Percentiles rank a stretch among this genome's conserved stretches.
phyloP scores from a whole-genome alignment of 2,888 invertebrate species.

The Mimachlamys varia region DNA sequence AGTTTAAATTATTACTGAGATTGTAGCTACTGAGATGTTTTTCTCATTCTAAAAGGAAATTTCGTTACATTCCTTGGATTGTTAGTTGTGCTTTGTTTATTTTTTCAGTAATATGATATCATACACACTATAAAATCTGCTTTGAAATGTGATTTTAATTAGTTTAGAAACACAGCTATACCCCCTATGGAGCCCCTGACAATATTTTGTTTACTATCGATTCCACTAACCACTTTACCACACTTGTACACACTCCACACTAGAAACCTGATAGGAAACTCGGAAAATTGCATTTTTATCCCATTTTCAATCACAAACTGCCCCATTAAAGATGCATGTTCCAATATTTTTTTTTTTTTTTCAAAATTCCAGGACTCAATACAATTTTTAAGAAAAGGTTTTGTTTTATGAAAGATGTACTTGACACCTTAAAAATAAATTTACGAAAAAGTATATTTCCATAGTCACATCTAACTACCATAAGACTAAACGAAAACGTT shows the following conservation, averaged over 20 bases:
- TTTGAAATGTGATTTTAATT: background rate
- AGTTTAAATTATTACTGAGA: too few relatives aligned
- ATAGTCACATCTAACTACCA: too few relatives aligned
- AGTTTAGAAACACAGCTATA: background rate
- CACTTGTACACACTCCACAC: background rate
- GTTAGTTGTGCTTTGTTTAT: background rate
- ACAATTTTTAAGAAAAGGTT: background rate
- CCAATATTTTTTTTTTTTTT: background rate
- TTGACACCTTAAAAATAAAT: too few relatives aligned
- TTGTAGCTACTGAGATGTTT: too few relatives aligned
- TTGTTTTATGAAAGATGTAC: too few relatives aligned
- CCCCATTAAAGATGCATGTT: background rate
- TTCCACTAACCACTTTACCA: background rate
- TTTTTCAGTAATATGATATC: background rate
- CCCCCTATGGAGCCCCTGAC: background rate
- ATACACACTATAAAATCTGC: background rate
- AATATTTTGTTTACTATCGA: background rate
- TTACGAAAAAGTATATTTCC: too few relatives aligned
- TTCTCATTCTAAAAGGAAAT: background rate
- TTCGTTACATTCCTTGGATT: background rate
- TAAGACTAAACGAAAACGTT: too few relatives aligned
- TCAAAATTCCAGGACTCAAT: background rate
- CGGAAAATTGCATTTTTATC: constrained; percentile 10
- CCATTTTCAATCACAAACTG: background rate
- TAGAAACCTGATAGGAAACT: constrained; percentile 3